Evolutionary conservation across 2,888 invertebrate genomes (phyloP), one percentile per base, ranked within the genome.

Genomic region (Synanthedon vespiformis): DNA sequence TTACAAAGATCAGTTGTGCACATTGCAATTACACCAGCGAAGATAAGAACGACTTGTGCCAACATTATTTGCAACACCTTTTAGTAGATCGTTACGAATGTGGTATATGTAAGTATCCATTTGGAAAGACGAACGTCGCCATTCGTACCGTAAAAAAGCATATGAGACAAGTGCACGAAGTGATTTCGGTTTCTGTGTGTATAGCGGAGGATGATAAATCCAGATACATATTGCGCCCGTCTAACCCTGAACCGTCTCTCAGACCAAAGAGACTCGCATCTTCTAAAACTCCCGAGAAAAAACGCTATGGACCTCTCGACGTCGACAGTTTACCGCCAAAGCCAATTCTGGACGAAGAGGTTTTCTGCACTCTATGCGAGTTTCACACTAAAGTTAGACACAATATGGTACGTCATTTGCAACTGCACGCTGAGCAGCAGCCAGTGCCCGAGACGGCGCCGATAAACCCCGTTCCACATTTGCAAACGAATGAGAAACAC

Each of bases 391-490:
- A 93, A 75, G 92, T 92, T 4, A 86, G 92, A 0, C 88, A 90
- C 12, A 95, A 95, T 67, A 89, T 95, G 75, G 85, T 92, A 6
- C 80, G 93, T 0, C 93, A 94, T 66, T 73, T 95, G 55, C 90
- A 90, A 59, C 74, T 89, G 56, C 95, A 95, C 70, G 89, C 85
- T 11, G 85, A 89, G 52, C 90, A 90, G 58, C 90, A 90, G 57
- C 88, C 87, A 0, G 92, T 91, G 6, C 90, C 93, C 0, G 89
- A 88, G 52, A 90, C 89, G 0, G 92, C 92, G 12, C 94, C 94
- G 0, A 91, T 95, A 0, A 95, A 95, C 83, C 95, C 95, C 0
- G 94, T 95, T 5, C 94, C 93, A 0, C 94, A 92, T 68, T 80
- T 94, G 41, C 92, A 93, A 60, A 91, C 91, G 47, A 92, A 92